Evolutionary conservation across 2,113 vertebrate species (phyloP).

Genomic region (Leptobrachium ailaonicum): DNA sequence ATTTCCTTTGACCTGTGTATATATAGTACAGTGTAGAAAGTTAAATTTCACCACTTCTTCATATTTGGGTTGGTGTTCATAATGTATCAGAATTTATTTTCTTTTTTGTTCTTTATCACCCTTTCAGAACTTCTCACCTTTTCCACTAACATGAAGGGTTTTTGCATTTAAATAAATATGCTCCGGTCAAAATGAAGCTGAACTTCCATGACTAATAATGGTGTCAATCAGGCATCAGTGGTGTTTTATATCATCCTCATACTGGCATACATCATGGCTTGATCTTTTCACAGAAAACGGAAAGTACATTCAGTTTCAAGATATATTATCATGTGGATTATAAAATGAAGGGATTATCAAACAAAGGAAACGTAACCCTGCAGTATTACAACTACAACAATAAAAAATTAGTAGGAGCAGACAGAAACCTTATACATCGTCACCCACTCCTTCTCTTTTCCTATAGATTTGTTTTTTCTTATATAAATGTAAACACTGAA

Average conservation of each 20-base stretch:
- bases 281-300: conserved; percentile 20
- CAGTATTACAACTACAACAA: conserved; percentile 15
- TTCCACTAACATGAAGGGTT: too few species aligned
- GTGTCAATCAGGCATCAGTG: background rate
- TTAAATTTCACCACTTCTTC: too few species aligned
- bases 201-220: too few species aligned
- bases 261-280: background rate
- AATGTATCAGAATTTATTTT: too few species aligned
- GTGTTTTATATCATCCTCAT: background rate
- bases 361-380: conserved; percentile 34
- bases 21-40: too few species aligned
- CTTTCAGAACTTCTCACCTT: too few species aligned
- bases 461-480: background rate
- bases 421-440: conserved; percentile 28
- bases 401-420: conserved; percentile 19
- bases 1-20: too few species aligned
- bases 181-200: too few species aligned
- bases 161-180: too few species aligned
- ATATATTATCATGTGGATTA: conserved; percentile 41
- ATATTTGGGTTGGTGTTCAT: too few species aligned
- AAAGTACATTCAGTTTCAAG: conserved; percentile 36
- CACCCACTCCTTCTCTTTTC: background rate
- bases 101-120: too few species aligned
- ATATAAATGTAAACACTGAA: too few species aligned
- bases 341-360: conserved; percentile 31